A percentile compares a stretch with the other conserved stretches of the same genome.
These are phyloP conservation scores for Leptobrachium ailaonicum DNA, from an alignment of 2,113 vertebrate genomes.

Conservation along the genomic window DNA sequence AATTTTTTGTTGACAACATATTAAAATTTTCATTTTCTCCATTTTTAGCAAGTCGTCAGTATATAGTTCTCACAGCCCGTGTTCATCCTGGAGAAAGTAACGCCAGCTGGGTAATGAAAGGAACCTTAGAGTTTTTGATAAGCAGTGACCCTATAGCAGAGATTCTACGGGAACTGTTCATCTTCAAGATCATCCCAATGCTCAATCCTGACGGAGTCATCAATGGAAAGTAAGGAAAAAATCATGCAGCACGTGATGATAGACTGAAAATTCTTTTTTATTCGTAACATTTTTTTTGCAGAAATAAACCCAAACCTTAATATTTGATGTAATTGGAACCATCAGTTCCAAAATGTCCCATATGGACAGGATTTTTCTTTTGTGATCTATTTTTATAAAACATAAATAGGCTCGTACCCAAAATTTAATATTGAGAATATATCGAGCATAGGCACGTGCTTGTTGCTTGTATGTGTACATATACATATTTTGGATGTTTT, in stretches of 20 bases:
- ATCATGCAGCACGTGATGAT: fast-evolving
- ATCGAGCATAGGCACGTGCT: no score
- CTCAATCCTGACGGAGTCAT: slow-evolving; percentile 93
- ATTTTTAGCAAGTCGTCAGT: slow-evolving; percentile 76
- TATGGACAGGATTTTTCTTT: no score
- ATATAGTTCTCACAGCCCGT: slow-evolving; percentile 78
- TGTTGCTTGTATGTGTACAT: no score
- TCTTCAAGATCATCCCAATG: slow-evolving; percentile 94
- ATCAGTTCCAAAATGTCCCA: no score
- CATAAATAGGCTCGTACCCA: no score
- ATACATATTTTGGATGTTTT: no score
- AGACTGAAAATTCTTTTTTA: no score
- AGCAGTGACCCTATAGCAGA: slow-evolving; percentile 78
- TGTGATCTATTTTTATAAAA: no score
- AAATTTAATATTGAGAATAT: no score
- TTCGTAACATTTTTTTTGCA: no score
- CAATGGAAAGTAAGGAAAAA: slow-evolving; percentile 85
- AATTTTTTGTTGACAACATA: not conserved
- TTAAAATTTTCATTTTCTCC: slow-evolving; percentile 16
- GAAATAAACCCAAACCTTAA: no score
- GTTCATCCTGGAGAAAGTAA: slow-evolving; percentile 94
- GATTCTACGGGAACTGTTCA: slow-evolving; percentile 82
- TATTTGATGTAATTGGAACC: no score
- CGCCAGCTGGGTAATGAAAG: slow-evolving; percentile 94
- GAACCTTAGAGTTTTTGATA: slow-evolving; percentile 86